These are phyloP conservation scores for Dicranocentrus wangi DNA, from an alignment of 2,888 invertebrate genomes.

Conservation along the genomic window DNA sequence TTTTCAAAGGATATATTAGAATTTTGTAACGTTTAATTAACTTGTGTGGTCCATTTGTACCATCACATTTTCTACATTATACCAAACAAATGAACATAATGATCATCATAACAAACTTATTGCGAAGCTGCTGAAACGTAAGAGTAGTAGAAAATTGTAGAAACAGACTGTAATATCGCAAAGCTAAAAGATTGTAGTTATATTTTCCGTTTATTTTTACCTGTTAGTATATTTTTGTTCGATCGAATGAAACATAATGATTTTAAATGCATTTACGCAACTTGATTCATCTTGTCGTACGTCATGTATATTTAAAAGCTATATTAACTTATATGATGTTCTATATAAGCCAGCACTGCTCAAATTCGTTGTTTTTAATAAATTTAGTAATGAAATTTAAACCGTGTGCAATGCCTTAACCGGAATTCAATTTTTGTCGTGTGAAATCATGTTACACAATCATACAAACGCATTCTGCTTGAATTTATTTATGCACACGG, in stretches of 20 bases:
- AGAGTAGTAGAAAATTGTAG: conserved; percentile 45
- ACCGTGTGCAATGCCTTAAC: not conserved
- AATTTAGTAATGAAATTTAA: not conserved
- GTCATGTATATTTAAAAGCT: not conserved
- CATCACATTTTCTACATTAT: not conserved
- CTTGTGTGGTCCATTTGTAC: not conserved
- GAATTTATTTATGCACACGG: not conserved
- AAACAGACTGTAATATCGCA: conserved; percentile 51
- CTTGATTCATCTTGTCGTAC: too few relatives aligned
- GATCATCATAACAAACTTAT: not conserved
- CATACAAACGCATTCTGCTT: not conserved
- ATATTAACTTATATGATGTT: not conserved
- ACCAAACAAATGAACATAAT: not conserved
- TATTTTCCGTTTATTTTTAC: conserved; percentile 40
- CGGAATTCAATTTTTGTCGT: not conserved
- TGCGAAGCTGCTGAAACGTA: not conserved
- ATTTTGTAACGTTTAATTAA: too few relatives aligned
- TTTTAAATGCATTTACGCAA: not conserved
- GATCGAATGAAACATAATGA: not conserved
- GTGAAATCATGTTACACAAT: not conserved
- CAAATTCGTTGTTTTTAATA: conserved; percentile 10
- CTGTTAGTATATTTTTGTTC: conserved; percentile 39
- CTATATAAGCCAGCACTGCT: not conserved
- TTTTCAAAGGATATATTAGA: too few relatives aligned
- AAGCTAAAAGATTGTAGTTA: conserved; percentile 21